phyloP scores from a whole-genome alignment of 2,888 invertebrate genomes.

The Altica lythri region DNA sequence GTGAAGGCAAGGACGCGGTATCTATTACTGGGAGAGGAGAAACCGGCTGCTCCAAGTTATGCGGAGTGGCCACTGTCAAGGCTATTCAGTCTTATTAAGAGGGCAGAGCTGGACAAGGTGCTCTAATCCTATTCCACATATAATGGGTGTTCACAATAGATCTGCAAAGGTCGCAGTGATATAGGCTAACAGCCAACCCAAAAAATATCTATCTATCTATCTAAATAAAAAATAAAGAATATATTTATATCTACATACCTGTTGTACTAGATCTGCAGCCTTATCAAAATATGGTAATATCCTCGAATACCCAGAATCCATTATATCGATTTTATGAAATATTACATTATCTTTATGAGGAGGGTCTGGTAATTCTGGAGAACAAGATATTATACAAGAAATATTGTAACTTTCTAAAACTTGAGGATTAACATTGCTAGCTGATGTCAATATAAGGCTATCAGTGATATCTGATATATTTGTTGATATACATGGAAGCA shows the following conservation, averaged over 20 bases:
- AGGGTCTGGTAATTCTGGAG: slow-evolving; percentile 78
- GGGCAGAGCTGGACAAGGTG: too few species aligned
- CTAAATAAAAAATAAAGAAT: neutral
- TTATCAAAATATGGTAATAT: slow-evolving; percentile 76
- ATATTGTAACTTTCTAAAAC: slow-evolving; percentile 71
- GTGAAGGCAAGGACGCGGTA: too few species aligned
- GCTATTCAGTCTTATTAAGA: too few species aligned
- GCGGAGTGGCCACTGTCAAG: too few species aligned
- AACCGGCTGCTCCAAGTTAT: too few species aligned
- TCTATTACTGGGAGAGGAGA: too few species aligned
- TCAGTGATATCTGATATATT: slow-evolving; percentile 72
- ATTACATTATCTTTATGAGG: slow-evolving; percentile 61
- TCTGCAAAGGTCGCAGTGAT: too few species aligned
- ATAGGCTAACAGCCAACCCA: too few species aligned
- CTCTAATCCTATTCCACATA: too few species aligned
- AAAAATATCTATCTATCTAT: too few species aligned
- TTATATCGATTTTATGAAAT: slow-evolving; percentile 72
- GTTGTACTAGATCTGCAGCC: slow-evolving; percentile 76
- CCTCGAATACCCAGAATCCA: slow-evolving; percentile 75
- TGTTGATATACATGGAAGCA: slow-evolving; percentile 18
- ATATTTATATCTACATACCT: slow-evolving; percentile 61
- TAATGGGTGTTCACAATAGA: too few species aligned
- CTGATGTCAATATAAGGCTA: slow-evolving; percentile 78
- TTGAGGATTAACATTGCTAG: slow-evolving; percentile 72
- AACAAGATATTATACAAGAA: slow-evolving; percentile 80